These are phyloP conservation scores for Pararge aegeria DNA, from an alignment of 1,140 invertebrate genomes.

Conservation along the genomic window DNA sequence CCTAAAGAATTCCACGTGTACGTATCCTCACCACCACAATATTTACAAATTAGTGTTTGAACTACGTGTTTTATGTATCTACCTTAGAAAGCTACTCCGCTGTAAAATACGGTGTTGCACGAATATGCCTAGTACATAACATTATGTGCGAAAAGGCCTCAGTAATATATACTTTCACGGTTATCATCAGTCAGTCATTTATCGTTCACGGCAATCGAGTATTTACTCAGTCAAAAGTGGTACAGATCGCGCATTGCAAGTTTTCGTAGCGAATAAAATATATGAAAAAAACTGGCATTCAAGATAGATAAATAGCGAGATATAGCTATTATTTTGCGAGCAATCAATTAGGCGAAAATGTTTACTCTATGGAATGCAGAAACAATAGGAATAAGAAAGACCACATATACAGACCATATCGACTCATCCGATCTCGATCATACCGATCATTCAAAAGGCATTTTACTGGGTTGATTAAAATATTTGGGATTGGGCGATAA, in stretches of 20 bases:
- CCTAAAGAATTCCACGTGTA: slow-evolving; percentile 3
- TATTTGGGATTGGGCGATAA: no score
- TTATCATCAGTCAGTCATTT: slow-evolving; percentile 23
- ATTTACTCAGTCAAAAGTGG: slow-evolving; percentile 13
- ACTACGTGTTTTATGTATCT: slow-evolving; percentile 30
- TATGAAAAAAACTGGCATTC: no score
- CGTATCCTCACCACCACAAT: slow-evolving; percentile 32
- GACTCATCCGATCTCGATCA: no score
- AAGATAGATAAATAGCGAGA: no score
- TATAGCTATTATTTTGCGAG: no score
- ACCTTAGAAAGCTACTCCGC: slow-evolving; percentile 25
- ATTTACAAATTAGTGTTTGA: slow-evolving; percentile 37
- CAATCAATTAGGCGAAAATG: no score
- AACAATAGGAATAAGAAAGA: no score
- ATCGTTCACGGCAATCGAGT: slow-evolving; percentile 6
- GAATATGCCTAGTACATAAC: slow-evolving; percentile 30
- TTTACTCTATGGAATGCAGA: no score
- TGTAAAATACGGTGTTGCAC: slow-evolving; percentile 31
- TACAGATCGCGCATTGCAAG: not conserved
- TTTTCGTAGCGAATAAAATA: not conserved
- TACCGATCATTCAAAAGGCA: no score
- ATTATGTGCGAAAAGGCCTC: slow-evolving; percentile 32
- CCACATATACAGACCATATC: no score
- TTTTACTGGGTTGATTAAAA: no score
- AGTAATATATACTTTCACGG: slow-evolving; percentile 12